phyloP scores from a whole-genome alignment of 1,140 invertebrate species.

The Drosophila ambigua region DNA sequence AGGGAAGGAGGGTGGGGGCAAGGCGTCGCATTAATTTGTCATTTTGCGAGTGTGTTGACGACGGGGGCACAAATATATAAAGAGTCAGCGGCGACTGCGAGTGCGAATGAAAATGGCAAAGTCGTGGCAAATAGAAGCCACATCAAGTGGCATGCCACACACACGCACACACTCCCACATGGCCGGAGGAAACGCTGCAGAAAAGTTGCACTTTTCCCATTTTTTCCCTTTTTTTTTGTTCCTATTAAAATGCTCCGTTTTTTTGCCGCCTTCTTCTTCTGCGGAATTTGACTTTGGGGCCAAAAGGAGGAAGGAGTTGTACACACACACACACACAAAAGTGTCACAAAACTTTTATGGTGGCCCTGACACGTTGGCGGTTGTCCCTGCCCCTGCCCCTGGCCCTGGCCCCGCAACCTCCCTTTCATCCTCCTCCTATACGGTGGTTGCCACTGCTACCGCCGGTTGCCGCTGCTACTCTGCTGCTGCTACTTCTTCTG shows the following conservation, averaged over 20 bases:
- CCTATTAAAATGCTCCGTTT: constrained; percentile 51
- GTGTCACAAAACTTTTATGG: constrained; percentile 78
- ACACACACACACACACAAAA: constrained; percentile 24
- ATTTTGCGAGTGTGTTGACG: constrained; percentile 70
- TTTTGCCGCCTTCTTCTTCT: constrained; percentile 36
- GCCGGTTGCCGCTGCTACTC: constrained; percentile 10
- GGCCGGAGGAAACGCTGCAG: constrained; percentile 28
- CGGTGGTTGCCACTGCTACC: constrained; percentile 39
- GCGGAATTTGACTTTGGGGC: constrained; percentile 63
- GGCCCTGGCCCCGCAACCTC: constrained; percentile 1
- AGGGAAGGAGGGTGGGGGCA: constrained; percentile 23
- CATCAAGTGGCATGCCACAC: constrained; percentile 65
- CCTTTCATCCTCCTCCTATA: constrained; percentile 14
- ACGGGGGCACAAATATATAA: constrained; percentile 30
- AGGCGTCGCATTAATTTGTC: constrained; percentile 75
- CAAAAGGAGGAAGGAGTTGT: constrained; percentile 1
- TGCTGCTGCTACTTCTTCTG: constrained; percentile 22
- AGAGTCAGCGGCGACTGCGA: background rate
- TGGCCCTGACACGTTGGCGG: constrained; percentile 58
- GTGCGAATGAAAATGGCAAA: background rate
- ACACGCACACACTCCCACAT: constrained; percentile 12
- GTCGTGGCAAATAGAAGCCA: constrained; percentile 37
- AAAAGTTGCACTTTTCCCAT: constrained; percentile 54
- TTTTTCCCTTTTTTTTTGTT: constrained; percentile 39
- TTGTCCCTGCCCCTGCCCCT: background rate